Base-by-base conservation (phyloP, 2,113 vertebrate genomes). In the Benitochromis conjunctus region DNA sequence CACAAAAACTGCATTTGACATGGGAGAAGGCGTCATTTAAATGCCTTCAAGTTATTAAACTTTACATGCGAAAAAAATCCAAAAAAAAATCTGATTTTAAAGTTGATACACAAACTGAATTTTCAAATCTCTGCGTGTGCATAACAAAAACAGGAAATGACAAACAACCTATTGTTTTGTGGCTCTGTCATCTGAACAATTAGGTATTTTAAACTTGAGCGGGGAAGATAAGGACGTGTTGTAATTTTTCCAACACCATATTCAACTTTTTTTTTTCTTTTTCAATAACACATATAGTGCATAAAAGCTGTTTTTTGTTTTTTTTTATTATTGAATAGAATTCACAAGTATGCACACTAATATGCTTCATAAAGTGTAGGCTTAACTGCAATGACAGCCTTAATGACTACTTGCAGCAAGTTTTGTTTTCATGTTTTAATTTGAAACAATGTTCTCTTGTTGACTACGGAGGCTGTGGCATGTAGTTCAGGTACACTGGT, bases 111-210 rank as follows among this genome's bases (percentile, higher is more conserved):
- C 26, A 53, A 76, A 53, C 18, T 76, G 16, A 10, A 76, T 12
- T 53, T 53, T 34, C 53, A 53, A 76, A 76, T 76, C 46, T 76
- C 71, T 56, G 24, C 2, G n/a, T 57, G 53, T 8, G 12, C 66
- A 74, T 10, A 57, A 24, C 41, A 6, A 79, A 86, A 91, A 88
- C 76, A 88, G 93, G 84, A 94, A 86, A 74, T 55, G 79, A 26
- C 5, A 5, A 83, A 71, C 46, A 78, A 78, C 46, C 80, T 60
- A 81, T 89, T 91, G 84, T 89, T 88, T 71, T 58, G 51, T 66
- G 79, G 29, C 55, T 58, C 16, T 31, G 85, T 62, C 62, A 89
- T 89, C 78, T 84, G 60, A 78, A 85, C 29, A 82, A 77, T 86
- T 66, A 71, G 69, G 48, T 80, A 79, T 82, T 46, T 51, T 6